Conservation (phyloP, 2,888 invertebrate species). For the Griposia aprilina region DNA sequence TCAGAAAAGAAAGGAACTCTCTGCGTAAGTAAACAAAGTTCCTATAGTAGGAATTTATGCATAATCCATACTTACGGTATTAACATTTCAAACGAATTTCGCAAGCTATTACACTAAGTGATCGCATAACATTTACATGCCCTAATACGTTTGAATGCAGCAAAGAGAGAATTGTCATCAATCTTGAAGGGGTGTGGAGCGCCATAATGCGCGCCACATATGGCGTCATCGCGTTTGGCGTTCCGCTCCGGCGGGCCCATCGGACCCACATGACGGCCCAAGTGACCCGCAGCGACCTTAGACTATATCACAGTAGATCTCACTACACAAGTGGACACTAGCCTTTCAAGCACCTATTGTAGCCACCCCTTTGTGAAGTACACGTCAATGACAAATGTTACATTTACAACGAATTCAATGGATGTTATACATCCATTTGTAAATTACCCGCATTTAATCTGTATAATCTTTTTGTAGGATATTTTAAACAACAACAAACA, state of each 20-base stretch:
- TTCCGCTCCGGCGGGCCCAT: constrained; percentile 83
- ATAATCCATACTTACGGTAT: constrained; percentile 34
- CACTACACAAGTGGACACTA: constrained; percentile 80
- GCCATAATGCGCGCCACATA: constrained; percentile 88
- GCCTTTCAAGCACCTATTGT: constrained; percentile 75
- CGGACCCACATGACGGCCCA: constrained; percentile 71
- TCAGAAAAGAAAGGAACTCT: neutral
- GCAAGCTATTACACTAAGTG: constrained; percentile 87
- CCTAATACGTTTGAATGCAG: constrained; percentile 87
- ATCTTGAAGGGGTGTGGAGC: constrained; percentile 86
- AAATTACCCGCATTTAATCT: constrained; percentile 82
- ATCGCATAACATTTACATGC: constrained; percentile 90
- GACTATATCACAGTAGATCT: constrained; percentile 79
- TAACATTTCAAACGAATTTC: constrained; percentile 71
- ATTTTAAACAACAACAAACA: constrained; percentile 49
- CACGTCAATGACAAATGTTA: constrained; percentile 77
- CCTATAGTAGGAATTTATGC: neutral
- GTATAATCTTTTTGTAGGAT: constrained; percentile 50
- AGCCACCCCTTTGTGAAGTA: constrained; percentile 70
- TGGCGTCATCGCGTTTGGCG: constrained; percentile 82
- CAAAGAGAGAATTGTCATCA: constrained; percentile 84
- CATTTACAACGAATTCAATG: constrained; percentile 67
- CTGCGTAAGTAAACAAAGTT: neutral
- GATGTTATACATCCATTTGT: constrained; percentile 72
- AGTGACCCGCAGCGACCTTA: constrained; percentile 86